phyloP scores from a whole-genome alignment of 2,113 vertebrate genomes.

The Vidua macroura region DNA sequence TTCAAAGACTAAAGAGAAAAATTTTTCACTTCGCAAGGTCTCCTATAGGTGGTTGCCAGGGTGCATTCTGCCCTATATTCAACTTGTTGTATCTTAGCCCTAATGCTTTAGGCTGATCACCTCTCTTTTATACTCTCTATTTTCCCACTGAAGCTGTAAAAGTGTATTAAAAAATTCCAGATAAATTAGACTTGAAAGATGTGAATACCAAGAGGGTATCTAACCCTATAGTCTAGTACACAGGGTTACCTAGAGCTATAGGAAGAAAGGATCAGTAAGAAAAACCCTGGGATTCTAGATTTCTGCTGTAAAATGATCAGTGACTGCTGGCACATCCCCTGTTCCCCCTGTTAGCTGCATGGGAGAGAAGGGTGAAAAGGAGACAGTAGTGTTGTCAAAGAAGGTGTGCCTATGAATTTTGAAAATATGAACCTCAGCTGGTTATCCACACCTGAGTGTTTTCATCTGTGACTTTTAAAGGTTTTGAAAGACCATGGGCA shows the following conservation, averaged over 20 bases:
- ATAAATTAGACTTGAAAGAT: not conserved
- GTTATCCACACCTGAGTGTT: not conserved
- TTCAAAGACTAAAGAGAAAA: not conserved
- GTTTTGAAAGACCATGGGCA: constrained; percentile 64
- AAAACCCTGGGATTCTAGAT: not conserved
- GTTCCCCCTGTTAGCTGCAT: not conserved
- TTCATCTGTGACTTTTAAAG: constrained; percentile 46
- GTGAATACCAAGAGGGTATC: not conserved
- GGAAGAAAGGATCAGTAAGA: not conserved
- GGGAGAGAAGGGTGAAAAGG: not conserved
- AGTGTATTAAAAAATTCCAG: not conserved
- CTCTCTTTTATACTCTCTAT: not conserved
- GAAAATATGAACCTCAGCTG: not conserved
- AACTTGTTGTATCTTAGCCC: not conserved
- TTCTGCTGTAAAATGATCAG: not conserved
- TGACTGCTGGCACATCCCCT: not conserved
- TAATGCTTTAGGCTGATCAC: not conserved
- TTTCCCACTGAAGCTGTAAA: not conserved
- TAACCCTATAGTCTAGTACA: not conserved
- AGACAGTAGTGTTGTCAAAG: not conserved
- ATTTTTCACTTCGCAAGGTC: not conserved
- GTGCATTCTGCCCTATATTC: not conserved
- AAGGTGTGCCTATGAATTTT: not conserved
- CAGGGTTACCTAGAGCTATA: not conserved
- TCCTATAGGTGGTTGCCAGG: not conserved